These are phyloP conservation scores for Phrynocephalus forsythii DNA, from an alignment of 2,797 vertebrate species.

Conservation along the genomic window DNA sequence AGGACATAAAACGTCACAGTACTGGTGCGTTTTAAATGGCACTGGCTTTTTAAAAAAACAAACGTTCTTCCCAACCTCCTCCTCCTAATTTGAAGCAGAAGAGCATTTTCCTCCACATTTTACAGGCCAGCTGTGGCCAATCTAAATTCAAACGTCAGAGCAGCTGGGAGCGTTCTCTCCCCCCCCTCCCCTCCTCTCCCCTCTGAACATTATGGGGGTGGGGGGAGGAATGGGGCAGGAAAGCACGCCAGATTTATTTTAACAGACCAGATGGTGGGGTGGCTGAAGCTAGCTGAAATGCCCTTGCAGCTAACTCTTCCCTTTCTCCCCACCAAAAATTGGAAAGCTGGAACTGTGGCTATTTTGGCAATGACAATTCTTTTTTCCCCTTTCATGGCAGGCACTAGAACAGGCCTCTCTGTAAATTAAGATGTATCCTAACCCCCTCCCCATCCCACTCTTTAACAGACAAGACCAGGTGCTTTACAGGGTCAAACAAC, in stretches of 20 bases:
- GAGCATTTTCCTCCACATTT: slow-evolving; percentile 72
- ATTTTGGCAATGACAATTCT: neutral
- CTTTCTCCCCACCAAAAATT: neutral
- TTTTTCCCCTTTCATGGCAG: slow-evolving; percentile 17
- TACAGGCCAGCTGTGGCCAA: slow-evolving; percentile 74
- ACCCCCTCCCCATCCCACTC: neutral
- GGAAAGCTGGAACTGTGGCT: slow-evolving; percentile 19
- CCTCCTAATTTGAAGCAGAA: slow-evolving; percentile 72
- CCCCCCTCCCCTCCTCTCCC: slow-evolving; percentile 12
- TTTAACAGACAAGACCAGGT: slow-evolving; percentile 68
- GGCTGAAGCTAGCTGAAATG: slow-evolving; percentile 71
- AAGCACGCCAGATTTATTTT: slow-evolving; percentile 68
- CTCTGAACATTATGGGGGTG: slow-evolving; percentile 23
- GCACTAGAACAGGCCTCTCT: neutral
- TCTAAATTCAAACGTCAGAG: slow-evolving; percentile 72
- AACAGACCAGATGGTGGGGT: slow-evolving; percentile 71
- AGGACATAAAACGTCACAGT: neutral
- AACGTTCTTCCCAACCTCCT: slow-evolving; percentile 59
- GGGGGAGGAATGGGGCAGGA: slow-evolving; percentile 29
- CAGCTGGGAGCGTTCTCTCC: slow-evolving; percentile 70
- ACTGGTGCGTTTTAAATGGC: neutral
- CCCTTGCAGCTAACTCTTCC: slow-evolving; percentile 56
- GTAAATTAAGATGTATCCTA: neutral
- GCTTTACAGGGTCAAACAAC: slow-evolving; percentile 27
- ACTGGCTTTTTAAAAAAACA: slow-evolving; percentile 63